Evolutionary conservation across 2,113 vertebrate species (phyloP), one percentile per base, ranked within the genome.

Genomic region (Eonycteris spelaea): DNA sequence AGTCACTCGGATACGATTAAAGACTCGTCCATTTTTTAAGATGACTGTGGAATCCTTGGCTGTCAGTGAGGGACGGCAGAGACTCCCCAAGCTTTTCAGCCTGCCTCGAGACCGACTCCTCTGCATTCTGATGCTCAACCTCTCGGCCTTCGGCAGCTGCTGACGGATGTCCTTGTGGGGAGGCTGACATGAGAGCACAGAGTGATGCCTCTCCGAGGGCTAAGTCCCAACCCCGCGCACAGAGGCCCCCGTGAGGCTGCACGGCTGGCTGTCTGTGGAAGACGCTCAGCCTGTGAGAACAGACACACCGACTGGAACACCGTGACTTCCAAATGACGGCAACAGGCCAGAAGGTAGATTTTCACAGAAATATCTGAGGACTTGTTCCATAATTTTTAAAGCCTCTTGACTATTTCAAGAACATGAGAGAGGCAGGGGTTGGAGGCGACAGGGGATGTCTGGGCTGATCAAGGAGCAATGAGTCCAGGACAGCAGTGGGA

Each of bases 261-360:
- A 3, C 21, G 19, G 0, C 38, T 57, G 19, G 0, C 38, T 57
- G 0, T 13, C 19, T 26, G 1, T 0, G 45, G 45, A 11, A 21
- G 61, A 73, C 11, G 45, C 12, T 70, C 11, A 16, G 4, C 30
- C 5, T 3, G 1, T 0, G 1, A 51, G 30, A 45, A 53, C 38
- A 43, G 35, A 55, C 4, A 15, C 26, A 1, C 12, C 12, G 15
- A 38, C 1, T 9, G 13, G 40, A 79, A 35, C 6, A 48, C 45
- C 28, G 7, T 1, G 2, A 16, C 57, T 67, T 57, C 28, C 33
- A 35, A 90, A 77, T 43, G 24, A 48, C 61, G 4, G 24, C 16
- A 26, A 59, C 2, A 74, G 48, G 53, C 7, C 3, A 40, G 21
- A 30, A 30, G 26, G 22, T n/a, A 43, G 26, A 86, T 48, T 68